Percentiles rank a stretch among this genome's conserved stretches.
Evolutionary conservation across 2,113 vertebrate species (phyloP).

Genomic region (Pluvianellus socialis): DNA sequence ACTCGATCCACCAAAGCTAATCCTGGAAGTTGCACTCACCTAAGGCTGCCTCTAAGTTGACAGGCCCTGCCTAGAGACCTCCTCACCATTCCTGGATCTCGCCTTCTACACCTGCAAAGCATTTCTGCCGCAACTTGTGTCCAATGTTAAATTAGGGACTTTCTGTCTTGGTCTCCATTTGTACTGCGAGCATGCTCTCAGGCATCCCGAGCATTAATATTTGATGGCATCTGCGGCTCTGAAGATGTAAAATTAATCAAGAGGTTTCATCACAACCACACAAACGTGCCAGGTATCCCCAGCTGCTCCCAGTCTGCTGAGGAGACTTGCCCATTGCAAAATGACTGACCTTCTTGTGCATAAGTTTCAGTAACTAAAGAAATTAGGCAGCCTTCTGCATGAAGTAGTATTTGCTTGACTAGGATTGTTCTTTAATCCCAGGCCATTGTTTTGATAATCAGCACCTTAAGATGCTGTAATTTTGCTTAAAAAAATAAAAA

Average conservation of each 20-base stretch:
- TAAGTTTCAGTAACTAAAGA: not conserved
- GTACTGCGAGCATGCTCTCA: not conserved
- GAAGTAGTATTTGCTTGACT: not conserved
- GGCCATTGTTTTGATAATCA: not conserved
- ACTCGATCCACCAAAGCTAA: fast-evolving
- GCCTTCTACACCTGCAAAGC: not conserved
- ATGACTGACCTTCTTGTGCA: not conserved
- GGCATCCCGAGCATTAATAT: not conserved
- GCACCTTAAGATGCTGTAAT: not conserved
- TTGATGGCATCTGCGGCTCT: not conserved
- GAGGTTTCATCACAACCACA: not conserved
- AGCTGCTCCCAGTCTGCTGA: not conserved
- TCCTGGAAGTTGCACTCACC: not conserved
- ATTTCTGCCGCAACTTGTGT: not conserved
- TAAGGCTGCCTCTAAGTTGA: not conserved
- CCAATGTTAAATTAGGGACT: not conserved
- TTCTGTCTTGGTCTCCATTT: not conserved
- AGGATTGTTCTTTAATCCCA: not conserved
- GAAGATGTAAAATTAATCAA: not conserved
- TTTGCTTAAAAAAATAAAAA: not conserved
- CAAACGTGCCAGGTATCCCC: not conserved
- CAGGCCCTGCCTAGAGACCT: not conserved
- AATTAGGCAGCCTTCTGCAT: not conserved
- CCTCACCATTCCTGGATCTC: not conserved
- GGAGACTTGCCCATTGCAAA: not conserved